Base-by-base conservation (phyloP, 2,888 invertebrate genomes). In the Andrena bucephala region DNA sequence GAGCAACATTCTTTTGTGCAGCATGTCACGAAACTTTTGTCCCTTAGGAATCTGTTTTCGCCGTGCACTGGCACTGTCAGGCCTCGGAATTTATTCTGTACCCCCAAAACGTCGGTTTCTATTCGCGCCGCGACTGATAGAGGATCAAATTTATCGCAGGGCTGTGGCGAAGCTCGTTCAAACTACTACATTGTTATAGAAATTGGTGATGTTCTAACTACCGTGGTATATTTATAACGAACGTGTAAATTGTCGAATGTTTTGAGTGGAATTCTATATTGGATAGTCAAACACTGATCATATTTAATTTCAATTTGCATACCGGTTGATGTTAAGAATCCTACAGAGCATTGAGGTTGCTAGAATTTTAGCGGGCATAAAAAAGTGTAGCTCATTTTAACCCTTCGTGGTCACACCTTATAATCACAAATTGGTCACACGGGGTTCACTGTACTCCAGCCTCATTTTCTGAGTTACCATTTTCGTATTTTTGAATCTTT, bases 1-100 rank as follows among this genome's bases (percentile, higher is more conserved):
- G 54, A 70, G 31, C 70, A 71, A 80, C 72, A 63, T 81, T 79
- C 71, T 79, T 81, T 81, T 79, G 54, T 79, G n/a, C 20, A 10
- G 7, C 68, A 16, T 36, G 71, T 68, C 72, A 63, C 67, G 52
- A 50, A 42, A 79, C 66, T 72, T 79, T 68, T 81, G 62, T 65
- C 16, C 29, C 20, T 52, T 5, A 27, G 70, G 33, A 20, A 48
- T 63, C 68, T 29, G 48, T 76, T 52, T 20, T 10, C 16, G 8
- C 42, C 52, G 24, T 10, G 36, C 52, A 33, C 20, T n/a, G 48
- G 33, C 54, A 31, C n/a, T 10, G 48, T 29, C n/a, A 2, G n/a
- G 59, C 27, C 33, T 76, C 5, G 24, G 29, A 27, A 75, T 79
- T 79, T 68, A 79, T 79, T 57, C 33, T 33, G 7, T 2, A 42